Base-by-base conservation (phyloP, 2,888 invertebrate genomes). In the Iphiclides podalirius region DNA sequence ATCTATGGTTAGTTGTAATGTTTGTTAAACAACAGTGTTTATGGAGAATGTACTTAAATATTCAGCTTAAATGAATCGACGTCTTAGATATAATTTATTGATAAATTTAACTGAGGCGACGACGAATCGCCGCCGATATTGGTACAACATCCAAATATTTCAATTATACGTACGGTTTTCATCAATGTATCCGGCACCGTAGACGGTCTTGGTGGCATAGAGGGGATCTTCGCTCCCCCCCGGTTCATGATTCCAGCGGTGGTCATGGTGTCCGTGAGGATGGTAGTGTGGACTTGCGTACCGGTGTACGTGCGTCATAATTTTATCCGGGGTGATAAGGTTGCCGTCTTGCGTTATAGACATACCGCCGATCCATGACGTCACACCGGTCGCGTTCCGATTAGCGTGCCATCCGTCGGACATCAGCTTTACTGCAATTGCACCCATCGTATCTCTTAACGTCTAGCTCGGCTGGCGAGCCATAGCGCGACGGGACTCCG, bases 121-220 rank as follows among this genome's bases (percentile, higher is more conserved):
- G 26, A 31, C 31, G 46, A 40, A 47, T 47, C 11, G 37, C 42
- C 34, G 14, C 50, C 63, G 61, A 63, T 60, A 41, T 15, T 36
- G 70, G 69, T 63, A 67, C 66, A 58, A 66, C 71, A 68, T 66
- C 63, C 50, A 59, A 59, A 55, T 63, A 61, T 65, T 66, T 56
- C 52, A 72, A 63, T 66, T 56, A 85, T 89, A 89, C 89, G 79
- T 89, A 89, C 89, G 89, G 78, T 85, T 84, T 62, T 88, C 89
- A 73, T 89, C 89, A 69, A 84, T 87, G 78, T 89, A 87, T 81
- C 86, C 88, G 39, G 78, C 72, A 45, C 89, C 88, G 74, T 87
- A 88, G 80, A 89, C 86, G 16, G 91, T 91, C 79, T 90, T 90
- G 72, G 91, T 90, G 38, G 90, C 87, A 63, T 86, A 86, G 50